A percentile compares a stretch with the other conserved stretches of the same genome.
Evolutionary conservation across 1,140 invertebrate genomes (phyloP).

Genomic region (Vanessa atalanta): DNA sequence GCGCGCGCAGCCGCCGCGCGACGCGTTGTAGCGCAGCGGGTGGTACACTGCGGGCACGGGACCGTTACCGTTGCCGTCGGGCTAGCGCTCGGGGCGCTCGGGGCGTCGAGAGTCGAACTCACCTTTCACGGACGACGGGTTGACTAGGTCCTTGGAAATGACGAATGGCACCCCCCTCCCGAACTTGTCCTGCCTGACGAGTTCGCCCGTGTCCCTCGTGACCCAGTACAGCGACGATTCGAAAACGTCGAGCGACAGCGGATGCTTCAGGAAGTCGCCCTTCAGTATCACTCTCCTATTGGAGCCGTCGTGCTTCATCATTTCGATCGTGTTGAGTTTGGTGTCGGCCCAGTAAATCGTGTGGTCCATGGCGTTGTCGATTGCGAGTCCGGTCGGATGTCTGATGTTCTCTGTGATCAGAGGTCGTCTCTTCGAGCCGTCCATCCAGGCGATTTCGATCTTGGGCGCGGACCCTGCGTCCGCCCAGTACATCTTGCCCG

Average conservation of each 20-base stretch:
- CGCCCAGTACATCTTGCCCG: slow-evolving; percentile 93
- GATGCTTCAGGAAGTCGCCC: slow-evolving; percentile 88
- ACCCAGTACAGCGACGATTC: slow-evolving; percentile 95
- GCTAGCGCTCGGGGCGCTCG: too few relatives aligned
- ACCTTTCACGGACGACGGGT: slow-evolving; percentile 92
- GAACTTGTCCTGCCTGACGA: slow-evolving; percentile 96
- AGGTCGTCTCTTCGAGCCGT: slow-evolving; percentile 91
- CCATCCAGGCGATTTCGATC: slow-evolving; percentile 97
- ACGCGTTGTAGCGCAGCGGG: slow-evolving; percentile 88
- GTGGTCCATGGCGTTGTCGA: slow-evolving; percentile 95
- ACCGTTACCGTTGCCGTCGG: too few relatives aligned
- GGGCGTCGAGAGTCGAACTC: slow-evolving; percentile 31
- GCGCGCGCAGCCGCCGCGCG: slow-evolving; percentile 82
- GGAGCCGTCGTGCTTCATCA: slow-evolving; percentile 91
- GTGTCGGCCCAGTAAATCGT: slow-evolving; percentile 97
- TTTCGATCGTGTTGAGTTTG: slow-evolving; percentile 96
- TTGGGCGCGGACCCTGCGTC: slow-evolving; percentile 91
- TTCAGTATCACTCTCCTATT: slow-evolving; percentile 88
- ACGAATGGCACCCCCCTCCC: slow-evolving; percentile 94
- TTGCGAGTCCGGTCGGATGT: slow-evolving; percentile 92
- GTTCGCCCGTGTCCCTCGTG: slow-evolving; percentile 90
- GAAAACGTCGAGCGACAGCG: slow-evolving; percentile 95
- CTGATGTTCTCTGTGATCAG: slow-evolving; percentile 90
- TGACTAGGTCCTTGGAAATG: slow-evolving; percentile 89
- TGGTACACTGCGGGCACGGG: slow-evolving; percentile 85